Percentiles rank a stretch among this genome's conserved stretches.
Conservation (phyloP, 2,888 invertebrate genomes). For the Sthenelais limicola region DNA sequence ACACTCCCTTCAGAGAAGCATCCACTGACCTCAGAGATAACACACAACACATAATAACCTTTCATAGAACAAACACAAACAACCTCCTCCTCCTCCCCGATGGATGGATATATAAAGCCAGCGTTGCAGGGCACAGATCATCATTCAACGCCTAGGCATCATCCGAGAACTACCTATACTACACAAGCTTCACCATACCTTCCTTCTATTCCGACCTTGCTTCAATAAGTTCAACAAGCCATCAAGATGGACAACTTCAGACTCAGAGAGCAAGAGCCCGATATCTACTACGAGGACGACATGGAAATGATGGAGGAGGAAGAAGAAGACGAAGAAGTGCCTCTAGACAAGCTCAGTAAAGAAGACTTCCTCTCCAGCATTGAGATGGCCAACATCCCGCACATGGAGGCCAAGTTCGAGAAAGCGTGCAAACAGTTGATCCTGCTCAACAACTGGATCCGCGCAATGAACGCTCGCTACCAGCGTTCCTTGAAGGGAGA, state of each 20-base stretch:
- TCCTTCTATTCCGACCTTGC: background rate
- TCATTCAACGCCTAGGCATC: background rate
- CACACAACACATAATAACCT: no score
- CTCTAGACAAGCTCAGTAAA: background rate
- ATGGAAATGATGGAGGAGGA: background rate
- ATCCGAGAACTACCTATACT: background rate
- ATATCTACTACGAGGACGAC: background rate
- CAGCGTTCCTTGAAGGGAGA: background rate
- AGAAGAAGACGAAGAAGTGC: background rate
- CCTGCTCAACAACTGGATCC: slow-evolving; percentile 20
- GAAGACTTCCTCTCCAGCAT: background rate
- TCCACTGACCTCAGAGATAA: no score
- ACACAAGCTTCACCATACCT: background rate
- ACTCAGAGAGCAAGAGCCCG: background rate
- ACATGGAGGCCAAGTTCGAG: slow-evolving; percentile 18
- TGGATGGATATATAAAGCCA: slow-evolving; percentile 21
- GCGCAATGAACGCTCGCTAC: slow-evolving; percentile 8
- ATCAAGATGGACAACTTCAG: background rate
- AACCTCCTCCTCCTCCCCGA: no score
- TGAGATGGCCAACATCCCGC: background rate
- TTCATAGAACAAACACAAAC: no score
- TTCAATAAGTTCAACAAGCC: background rate
- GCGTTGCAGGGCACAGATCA: background rate
- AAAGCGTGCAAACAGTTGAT: slow-evolving; percentile 6
- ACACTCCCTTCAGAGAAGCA: no score